phyloP scores from a whole-genome alignment of 2,888 invertebrate species.

The Pristionchus exspectatus region DNA sequence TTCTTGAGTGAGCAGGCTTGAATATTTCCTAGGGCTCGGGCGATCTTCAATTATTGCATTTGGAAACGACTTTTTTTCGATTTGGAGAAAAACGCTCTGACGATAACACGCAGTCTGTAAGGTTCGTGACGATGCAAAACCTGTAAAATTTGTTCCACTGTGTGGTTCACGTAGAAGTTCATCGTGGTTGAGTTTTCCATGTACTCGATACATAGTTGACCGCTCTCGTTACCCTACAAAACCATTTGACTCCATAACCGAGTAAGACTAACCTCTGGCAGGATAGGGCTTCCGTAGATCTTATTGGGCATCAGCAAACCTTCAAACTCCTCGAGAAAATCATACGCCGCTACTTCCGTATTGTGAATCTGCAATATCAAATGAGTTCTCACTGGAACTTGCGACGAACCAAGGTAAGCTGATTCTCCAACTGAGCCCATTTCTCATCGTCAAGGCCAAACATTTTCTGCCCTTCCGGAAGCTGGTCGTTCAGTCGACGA shows the following conservation, averaged over 20 bases:
- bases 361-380: not conserved
- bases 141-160: not conserved
- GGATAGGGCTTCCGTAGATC: not conserved
- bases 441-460: not conserved
- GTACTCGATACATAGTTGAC: not conserved
- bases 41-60: constrained; percentile 3
- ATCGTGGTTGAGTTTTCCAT: not conserved
- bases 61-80: too few species aligned
- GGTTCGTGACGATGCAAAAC: too few species aligned
- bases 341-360: not conserved
- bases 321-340: not conserved
- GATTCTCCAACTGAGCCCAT: not conserved
- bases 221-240: not conserved
- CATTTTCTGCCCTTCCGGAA: not conserved
- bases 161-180: not conserved
- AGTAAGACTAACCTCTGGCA: too few species aligned
- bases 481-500: not conserved
- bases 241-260: too few species aligned
- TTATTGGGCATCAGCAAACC: not conserved
- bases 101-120: too few species aligned
- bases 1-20: constrained; percentile 9
- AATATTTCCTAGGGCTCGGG: not conserved
- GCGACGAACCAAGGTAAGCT: not conserved
- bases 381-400: too few species aligned
- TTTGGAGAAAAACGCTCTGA: too few species aligned